Base-by-base conservation (phyloP, 92 coral and sea anemone genomes). In the Ricordea florida region DNA sequence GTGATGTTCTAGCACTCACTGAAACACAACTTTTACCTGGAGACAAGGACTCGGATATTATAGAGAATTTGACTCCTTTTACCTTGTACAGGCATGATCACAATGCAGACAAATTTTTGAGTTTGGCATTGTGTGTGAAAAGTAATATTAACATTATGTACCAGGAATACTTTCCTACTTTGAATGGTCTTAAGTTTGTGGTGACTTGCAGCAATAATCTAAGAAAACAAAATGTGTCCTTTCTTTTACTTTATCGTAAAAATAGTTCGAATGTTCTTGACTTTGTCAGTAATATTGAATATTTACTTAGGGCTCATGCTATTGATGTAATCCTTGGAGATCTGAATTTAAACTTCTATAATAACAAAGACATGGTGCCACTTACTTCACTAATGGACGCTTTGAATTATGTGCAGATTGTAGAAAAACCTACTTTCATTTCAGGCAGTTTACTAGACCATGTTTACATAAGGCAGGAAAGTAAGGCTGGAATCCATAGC, bases 291-390 rank as follows among this genome's bases (percentile, higher is more conserved):
- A 31, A 58, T 49, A 49, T 49, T 49, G 29, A 8, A 3, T 49
- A 49, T 49, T 49, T 49, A 49, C 57, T 49, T 49, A 49, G 57
- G 27, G 11, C 53, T 48, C 71, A 41, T 64, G 23, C 48, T 52
- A 65, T 79, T 52, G 85, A 79, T 44, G 24, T 77, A n/a, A 48
- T 77, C 24, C 45, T 77, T 37, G 75, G 83, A 32, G 83, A 77
- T 38, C 57, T 68, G 55, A 68, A 68, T 33, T 47, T 68, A 68
- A 67, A 67, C 56, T 49, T 10, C 57, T 49, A 10, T 49, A 49
- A 49, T 13, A 49, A 6, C 7, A 49, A 49, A 4, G 57, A 68
- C 32, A 50, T 24, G 17, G 23, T 31, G 10, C 76, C 76, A 68
- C 76, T 68, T 47, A 35, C 27, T 13, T 10, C 47, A 10, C 8